phyloP scores from a whole-genome alignment of 2,113 vertebrate species.

The Silurus asotus region DNA sequence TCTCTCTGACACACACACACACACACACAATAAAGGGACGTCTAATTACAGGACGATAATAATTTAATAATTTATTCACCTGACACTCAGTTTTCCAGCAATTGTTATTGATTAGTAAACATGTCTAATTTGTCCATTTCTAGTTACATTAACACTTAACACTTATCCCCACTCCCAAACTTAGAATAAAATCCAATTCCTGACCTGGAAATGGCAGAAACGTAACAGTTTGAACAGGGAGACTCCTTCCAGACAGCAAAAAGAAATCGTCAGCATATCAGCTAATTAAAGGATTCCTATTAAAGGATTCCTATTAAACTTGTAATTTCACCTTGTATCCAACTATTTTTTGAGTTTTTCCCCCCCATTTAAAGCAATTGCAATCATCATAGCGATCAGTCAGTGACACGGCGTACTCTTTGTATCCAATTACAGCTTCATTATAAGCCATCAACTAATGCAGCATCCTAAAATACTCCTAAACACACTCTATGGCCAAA shows the following conservation, averaged over 20 bases:
- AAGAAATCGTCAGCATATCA: neutral
- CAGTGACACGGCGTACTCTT: no score
- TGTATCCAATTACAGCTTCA: no score
- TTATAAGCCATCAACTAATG: no score
- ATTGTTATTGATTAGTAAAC: neutral
- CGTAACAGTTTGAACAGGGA: neutral
- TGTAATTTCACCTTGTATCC: neutral
- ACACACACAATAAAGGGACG: neutral
- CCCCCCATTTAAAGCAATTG: no score
- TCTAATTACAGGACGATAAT: neutral
- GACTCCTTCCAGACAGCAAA: neutral
- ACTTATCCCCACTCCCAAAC: no score
- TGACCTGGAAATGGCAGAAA: neutral
- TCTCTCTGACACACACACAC: conserved; percentile 35
- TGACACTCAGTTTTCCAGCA: neutral
- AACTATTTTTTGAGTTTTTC: neutral
- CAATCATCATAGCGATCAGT: no score
- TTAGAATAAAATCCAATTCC: no score
- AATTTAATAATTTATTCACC: no score
- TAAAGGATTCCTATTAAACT: neutral
- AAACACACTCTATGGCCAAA: no score
- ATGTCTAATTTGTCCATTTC: neutral
- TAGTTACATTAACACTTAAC: no score
- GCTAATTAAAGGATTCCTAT: neutral
- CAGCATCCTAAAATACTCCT: no score